Percentiles rank a stretch among this genome's conserved stretches.
Conservation (phyloP, 2,797 vertebrate species). For the Mormyrus proboscirostris region DNA sequence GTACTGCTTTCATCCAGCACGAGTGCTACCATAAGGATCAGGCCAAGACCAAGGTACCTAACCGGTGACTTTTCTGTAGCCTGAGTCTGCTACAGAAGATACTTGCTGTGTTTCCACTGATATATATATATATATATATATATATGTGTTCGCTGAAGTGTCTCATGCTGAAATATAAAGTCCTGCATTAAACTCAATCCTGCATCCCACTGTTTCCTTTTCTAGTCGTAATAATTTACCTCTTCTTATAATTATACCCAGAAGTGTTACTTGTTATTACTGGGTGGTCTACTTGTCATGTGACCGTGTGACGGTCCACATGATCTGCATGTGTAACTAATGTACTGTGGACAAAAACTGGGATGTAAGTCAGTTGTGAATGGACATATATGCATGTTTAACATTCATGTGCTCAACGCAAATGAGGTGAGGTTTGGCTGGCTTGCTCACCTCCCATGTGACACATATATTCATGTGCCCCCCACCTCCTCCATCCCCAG, state of each 20-base stretch:
- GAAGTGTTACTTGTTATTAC: not conserved
- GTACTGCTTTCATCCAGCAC: slow-evolving; percentile 88
- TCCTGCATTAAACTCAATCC: not conserved
- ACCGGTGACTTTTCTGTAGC: not conserved
- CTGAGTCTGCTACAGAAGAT: not conserved
- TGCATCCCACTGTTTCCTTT: not conserved
- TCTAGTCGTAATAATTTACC: not conserved
- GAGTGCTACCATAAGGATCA: slow-evolving; percentile 75
- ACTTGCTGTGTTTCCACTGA: not conserved
- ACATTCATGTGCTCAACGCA: not conserved
- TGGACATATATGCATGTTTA: not conserved
- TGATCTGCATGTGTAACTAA: not conserved
- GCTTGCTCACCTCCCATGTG: not conserved
- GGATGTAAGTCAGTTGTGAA: not conserved
- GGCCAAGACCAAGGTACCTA: slow-evolving; percentile 57
- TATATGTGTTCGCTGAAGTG: not conserved
- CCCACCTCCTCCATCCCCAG: slow-evolving; percentile 44
- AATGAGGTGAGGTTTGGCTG: not conserved
- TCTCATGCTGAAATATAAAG: not conserved
- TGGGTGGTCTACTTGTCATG: not conserved
- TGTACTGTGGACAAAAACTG: not conserved
- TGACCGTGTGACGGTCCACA: not conserved
- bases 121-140: not conserved
- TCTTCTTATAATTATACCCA: not conserved
- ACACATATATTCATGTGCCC: not conserved